These are phyloP conservation scores for Sapajus apella DNA, from an alignment of 2,113 vertebrate species.

Conservation along the genomic window DNA sequence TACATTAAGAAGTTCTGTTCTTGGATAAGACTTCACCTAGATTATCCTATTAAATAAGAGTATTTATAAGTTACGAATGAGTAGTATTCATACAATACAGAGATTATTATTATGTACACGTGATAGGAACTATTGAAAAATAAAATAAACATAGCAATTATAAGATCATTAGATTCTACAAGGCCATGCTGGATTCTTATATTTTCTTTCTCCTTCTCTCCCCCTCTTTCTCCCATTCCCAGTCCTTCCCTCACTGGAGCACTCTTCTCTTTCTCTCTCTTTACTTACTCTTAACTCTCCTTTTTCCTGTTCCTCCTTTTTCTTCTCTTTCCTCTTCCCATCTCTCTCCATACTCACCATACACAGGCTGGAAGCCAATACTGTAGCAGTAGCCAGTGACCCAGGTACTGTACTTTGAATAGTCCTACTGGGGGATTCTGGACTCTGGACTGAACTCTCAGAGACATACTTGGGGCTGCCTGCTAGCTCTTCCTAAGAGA, in stretches of 20 bases:
- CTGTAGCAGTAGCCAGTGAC: too few species aligned
- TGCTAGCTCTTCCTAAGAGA: neutral
- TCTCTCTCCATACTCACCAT: neutral
- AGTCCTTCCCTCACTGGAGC: neutral
- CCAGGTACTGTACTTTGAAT: rapidly evolving
- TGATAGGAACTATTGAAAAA: neutral
- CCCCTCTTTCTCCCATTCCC: too few species aligned
- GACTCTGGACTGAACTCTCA: neutral
- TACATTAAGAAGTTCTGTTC: neutral
- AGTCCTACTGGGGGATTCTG: neutral
- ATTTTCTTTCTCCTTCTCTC: neutral
- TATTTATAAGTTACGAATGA: neutral
- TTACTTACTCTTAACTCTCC: too few species aligned
- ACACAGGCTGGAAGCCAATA: neutral
- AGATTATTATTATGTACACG: neutral
- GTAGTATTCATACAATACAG: neutral
- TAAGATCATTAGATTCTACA: neutral
- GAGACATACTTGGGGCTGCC: neutral
- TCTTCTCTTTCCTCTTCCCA: neutral
- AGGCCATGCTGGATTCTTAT: neutral
- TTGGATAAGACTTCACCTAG: neutral
- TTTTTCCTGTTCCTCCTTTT: neutral
- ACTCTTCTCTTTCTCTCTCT: neutral
- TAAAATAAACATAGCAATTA: neutral
- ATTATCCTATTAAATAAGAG: neutral